These are phyloP conservation scores for Tenebrosternarchus preto DNA, from an alignment of 2,113 vertebrate species.

Conservation along the genomic window DNA sequence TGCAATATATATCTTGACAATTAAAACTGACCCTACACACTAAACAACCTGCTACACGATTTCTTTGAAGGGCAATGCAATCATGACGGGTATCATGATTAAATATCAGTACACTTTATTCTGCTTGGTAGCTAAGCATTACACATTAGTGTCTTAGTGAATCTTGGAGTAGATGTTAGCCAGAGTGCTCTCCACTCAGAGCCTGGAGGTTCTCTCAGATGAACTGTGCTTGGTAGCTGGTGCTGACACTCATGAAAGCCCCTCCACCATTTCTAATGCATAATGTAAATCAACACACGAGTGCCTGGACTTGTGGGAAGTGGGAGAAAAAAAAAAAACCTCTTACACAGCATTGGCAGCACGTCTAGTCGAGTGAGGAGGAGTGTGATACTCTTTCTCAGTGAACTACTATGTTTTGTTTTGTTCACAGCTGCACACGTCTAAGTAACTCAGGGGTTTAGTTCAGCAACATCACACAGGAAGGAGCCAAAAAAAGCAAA, in stretches of 20 bases:
- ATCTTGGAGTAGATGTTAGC: too few relatives aligned
- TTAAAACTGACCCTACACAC: neutral
- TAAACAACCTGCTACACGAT: neutral
- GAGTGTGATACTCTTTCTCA: slow-evolving; percentile 28
- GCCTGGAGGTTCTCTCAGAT: slow-evolving; percentile 8
- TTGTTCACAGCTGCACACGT: slow-evolving; percentile 16
- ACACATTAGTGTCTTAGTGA: neutral
- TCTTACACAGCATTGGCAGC: neutral
- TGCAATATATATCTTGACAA: neutral
- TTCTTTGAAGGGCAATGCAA: neutral
- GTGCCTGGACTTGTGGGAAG: slow-evolving; percentile 39
- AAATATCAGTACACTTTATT: neutral
- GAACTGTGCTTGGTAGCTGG: slow-evolving; percentile 31
- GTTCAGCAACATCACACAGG: slow-evolving; percentile 17
- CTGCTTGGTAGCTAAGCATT: neutral
- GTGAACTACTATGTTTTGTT: too few relatives aligned
- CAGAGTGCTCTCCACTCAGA: neutral
- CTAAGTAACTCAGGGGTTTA: slow-evolving; percentile 16
- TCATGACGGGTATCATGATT: neutral
- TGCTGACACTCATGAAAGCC: slow-evolving; percentile 40
- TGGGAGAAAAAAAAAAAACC: slow-evolving; percentile 37
- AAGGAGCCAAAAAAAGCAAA: neutral
- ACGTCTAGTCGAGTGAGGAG: slow-evolving; percentile 32
- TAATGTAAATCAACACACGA: slow-evolving; percentile 54
- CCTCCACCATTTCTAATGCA: slow-evolving; percentile 55